Conservation (phyloP, 92 coral and sea anemone genomes). For the Zoanthus sociatus region DNA sequence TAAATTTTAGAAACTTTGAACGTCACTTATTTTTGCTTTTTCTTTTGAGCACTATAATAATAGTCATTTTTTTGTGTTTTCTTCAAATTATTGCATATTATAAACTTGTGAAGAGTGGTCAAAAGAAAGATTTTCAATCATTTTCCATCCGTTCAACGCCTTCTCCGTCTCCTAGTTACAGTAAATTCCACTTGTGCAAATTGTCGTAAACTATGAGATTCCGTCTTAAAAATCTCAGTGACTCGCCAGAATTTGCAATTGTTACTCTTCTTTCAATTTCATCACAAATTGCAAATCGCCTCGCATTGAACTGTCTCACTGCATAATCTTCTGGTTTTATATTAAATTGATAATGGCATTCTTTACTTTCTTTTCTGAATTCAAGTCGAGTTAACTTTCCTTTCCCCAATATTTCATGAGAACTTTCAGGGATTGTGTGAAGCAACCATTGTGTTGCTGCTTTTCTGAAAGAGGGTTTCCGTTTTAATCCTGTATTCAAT, state of each 20-base stretch:
- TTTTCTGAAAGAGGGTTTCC: constrained; percentile 8
- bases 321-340: constrained; percentile 30
- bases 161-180: not conserved
- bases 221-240: constrained; percentile 45
- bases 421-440: not conserved
- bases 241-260: constrained; percentile 1
- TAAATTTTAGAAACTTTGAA: too few species aligned
- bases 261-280: constrained; percentile 57
- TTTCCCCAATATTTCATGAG: not conserved
- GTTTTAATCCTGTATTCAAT: not conserved
- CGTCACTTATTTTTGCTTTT: too few species aligned
- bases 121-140: too few species aligned
- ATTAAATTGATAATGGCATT: not conserved
- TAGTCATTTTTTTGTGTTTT: too few species aligned
- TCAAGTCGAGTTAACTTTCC: not conserved
- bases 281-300: constrained; percentile 66
- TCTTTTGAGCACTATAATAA: too few species aligned
- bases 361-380: not conserved
- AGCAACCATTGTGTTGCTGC: not conserved
- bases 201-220: constrained; percentile 59
- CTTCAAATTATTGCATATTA: too few species aligned
- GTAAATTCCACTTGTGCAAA: constrained; percentile 58
- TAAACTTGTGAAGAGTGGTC: too few species aligned
- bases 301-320: constrained; percentile 8
- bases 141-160: too few species aligned